Evolutionary conservation across 2,888 invertebrate genomes (phyloP).

Genomic region (Rutpela maculata): DNA sequence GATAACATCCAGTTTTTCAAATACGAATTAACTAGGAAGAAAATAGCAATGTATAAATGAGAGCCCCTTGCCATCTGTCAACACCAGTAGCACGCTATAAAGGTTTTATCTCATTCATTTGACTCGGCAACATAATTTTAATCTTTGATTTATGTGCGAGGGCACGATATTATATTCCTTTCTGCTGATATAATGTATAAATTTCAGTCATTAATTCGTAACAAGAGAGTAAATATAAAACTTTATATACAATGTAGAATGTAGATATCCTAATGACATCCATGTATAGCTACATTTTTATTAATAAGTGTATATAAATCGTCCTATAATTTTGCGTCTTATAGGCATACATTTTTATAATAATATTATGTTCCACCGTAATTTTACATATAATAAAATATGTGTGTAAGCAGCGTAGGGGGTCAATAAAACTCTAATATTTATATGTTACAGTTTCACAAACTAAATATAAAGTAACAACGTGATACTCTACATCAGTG

Average conservation of each 20-base stretch:
- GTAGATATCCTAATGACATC: too few species aligned
- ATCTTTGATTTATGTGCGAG: slow-evolving; percentile 2
- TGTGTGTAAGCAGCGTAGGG: too few species aligned
- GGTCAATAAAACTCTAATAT: too few species aligned
- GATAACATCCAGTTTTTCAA: neutral
- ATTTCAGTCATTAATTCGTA: neutral
- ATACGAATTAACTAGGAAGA: neutral
- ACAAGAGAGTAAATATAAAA: neutral
- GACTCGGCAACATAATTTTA: slow-evolving; percentile 7
- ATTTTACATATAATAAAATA: too few species aligned
- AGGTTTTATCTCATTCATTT: neutral
- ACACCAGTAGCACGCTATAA: neutral
- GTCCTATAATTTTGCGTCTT: too few species aligned
- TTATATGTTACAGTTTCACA: too few species aligned
- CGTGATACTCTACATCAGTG: too few species aligned
- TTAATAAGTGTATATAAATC: too few species aligned
- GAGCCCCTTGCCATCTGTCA: neutral
- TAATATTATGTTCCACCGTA: too few species aligned
- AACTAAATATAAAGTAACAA: too few species aligned
- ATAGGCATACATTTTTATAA: too few species aligned
- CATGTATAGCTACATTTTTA: too few species aligned
- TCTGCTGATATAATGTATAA: neutral
- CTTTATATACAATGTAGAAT: neutral
- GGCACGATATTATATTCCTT: neutral
- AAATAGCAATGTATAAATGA: neutral